A percentile compares a stretch with the other conserved stretches of the same genome.
Evolutionary conservation across 2,113 vertebrate species (phyloP).

Genomic region (Agelaius tricolor): DNA sequence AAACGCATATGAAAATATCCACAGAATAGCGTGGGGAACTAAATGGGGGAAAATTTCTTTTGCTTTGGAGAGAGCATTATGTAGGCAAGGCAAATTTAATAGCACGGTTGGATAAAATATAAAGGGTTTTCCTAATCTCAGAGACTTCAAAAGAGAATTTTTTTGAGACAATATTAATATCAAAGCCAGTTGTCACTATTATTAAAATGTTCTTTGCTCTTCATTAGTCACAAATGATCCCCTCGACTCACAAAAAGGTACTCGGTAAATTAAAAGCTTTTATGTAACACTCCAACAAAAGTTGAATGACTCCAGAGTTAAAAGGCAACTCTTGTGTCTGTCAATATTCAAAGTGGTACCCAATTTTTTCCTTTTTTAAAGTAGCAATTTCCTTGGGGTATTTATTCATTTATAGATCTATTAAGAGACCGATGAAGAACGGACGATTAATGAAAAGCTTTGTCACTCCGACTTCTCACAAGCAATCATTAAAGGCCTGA

Average conservation of each 20-base stretch:
- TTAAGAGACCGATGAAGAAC: conserved; percentile 39
- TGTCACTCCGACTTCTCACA: background rate
- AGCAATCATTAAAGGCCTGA: conserved; percentile 33
- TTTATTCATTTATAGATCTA: conserved; percentile 56
- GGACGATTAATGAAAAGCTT: conserved; percentile 31
- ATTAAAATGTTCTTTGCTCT: conserved; percentile 66
- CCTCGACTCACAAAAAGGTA: conserved; percentile 64
- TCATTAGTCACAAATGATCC: conserved; percentile 72
- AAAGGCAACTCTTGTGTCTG: conserved; percentile 65
- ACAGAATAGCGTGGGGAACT: conserved; percentile 33
- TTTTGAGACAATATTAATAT: conserved; percentile 66
- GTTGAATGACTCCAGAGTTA: conserved; percentile 55
- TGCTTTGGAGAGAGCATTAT: conserved; percentile 42
- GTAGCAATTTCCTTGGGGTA: conserved; percentile 39
- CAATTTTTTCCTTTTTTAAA: conserved; percentile 46
- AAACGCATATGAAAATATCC: conserved; percentile 27
- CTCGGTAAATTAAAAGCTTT: conserved; percentile 71
- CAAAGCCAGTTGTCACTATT: conserved; percentile 69
- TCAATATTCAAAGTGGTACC: conserved; percentile 40
- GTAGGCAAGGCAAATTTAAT: conserved; percentile 65
- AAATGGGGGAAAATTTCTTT: conserved; percentile 56
- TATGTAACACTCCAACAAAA: conserved; percentile 67
- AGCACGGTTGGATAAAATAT: conserved; percentile 64
- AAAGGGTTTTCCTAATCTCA: conserved; percentile 59
- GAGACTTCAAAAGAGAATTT: conserved; percentile 68